Base-by-base conservation (phyloP, 2,888 invertebrate genomes). In the Ypsolopha scabrella region DNA sequence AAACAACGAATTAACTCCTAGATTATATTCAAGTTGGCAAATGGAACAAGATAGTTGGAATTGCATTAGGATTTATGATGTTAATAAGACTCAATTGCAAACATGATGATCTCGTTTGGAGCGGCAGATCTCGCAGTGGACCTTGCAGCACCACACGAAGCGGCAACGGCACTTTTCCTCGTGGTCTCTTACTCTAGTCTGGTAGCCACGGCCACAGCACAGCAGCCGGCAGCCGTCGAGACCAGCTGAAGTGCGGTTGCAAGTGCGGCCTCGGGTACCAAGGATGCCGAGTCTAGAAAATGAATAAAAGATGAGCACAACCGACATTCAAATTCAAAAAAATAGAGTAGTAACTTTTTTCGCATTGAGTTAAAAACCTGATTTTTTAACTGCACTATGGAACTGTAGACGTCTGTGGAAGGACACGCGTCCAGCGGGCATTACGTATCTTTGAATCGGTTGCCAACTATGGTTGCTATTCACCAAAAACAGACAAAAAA, bases 101-200 rank as follows among this genome's bases (percentile, higher is more conserved):
- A 94, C 92, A 70, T 95, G 94, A 66, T 94, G 93, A 65, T 95
- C 95, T 58, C 91, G 89, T 66, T 91, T 92, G 64, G 90, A 91
- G 58, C 91, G 89, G 76, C 96, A 96, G 56, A 91, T 88, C 68
- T 95, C 93, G 80, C 96, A 96, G 63, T 92, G 91, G 2, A 96
- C 96, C 58, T 91, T 89, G 79, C 96, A 96, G 80, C 96, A 96
- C 96, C 96, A 96, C 54, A 94, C 93, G 72, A 96, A 96, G 60
- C 92, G 91, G 74, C 96, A 96, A 67, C 93, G 91, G 80, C 96
- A 96, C 74, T 96, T 95, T 70, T 95, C 94, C 64, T 92, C 92
- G 54, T 94, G 93, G 63, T 94, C 93, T 39, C 92, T 87, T 2
- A 95, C 91, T 52, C 94, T 81, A 6, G 95, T 96, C 70, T 94